Conservation (phyloP, 2,113 vertebrate genomes). For the Indicator indicator region DNA sequence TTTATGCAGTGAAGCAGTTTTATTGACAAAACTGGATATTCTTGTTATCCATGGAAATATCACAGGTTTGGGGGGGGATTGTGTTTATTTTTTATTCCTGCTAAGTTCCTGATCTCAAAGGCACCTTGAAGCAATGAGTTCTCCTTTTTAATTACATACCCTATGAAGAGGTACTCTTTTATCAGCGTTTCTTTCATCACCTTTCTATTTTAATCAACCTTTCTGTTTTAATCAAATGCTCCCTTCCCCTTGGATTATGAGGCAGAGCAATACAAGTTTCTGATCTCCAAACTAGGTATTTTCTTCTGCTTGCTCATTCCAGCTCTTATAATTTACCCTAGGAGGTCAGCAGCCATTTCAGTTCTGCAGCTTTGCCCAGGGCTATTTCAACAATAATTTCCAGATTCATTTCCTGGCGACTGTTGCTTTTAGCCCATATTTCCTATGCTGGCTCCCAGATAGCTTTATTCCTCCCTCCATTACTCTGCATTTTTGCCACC, state of each 20-base stretch:
- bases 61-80: neutral
- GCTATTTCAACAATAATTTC: constrained; percentile 55
- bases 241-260: constrained; percentile 11
- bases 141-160: neutral
- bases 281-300: neutral
- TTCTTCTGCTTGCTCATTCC: constrained; percentile 13
- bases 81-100: neutral
- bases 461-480: neutral
- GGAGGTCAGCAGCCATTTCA: constrained; percentile 44
- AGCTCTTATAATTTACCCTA: constrained; percentile 4
- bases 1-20: neutral
- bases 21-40: neutral
- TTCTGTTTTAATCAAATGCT: constrained; percentile 39
- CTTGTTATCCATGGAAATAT: neutral
- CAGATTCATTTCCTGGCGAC: constrained; percentile 44
- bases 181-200: constrained; percentile 37
- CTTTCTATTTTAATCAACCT: constrained; percentile 41
- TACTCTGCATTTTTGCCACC: neutral
- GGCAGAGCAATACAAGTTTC: neutral
- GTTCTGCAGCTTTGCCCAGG: constrained; percentile 32
- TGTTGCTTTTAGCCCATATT: constrained; percentile 25
- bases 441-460: neutral
- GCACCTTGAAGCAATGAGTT: neutral
- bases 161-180: constrained; percentile 1
- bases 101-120: neutral